phyloP scores from a whole-genome alignment of 2,797 vertebrate species.

The Petrocephalus sullivani region DNA sequence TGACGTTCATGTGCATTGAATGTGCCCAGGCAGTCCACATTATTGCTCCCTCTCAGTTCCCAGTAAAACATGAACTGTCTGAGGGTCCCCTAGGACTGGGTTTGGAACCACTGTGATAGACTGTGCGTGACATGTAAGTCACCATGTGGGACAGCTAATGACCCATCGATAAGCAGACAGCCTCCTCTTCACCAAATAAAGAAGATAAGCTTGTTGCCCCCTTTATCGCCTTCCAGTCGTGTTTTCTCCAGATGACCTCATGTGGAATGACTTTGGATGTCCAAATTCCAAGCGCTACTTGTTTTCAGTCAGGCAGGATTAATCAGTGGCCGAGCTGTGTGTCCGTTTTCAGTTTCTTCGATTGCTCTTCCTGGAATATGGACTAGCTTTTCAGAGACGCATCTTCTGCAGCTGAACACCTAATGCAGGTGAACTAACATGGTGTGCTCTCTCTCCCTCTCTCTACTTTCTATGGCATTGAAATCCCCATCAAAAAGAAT shows the following conservation, averaged over 20 bases:
- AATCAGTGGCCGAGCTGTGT: background rate
- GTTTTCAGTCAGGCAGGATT: background rate
- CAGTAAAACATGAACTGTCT: background rate
- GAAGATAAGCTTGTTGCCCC: background rate
- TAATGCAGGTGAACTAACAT: background rate
- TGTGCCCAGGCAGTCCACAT: background rate
- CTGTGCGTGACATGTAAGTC: background rate
- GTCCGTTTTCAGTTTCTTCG: background rate
- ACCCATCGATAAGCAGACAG: background rate
- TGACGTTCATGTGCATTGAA: background rate
- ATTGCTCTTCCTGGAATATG: background rate
- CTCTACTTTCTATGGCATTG: background rate
- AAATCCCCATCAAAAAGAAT: background rate
- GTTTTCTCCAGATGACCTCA: background rate
- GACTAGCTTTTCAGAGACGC: background rate
- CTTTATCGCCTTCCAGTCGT: background rate
- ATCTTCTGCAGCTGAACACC: background rate
- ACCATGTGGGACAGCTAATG: background rate
- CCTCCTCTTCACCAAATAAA: background rate
- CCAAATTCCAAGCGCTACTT: background rate
- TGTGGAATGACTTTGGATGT: background rate
- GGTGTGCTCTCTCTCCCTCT: background rate
- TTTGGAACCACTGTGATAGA: background rate
- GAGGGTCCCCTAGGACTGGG: background rate
- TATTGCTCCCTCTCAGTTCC: background rate